Conservation (phyloP, 2,797 vertebrate species). For the Orestias chungarensis region DNA sequence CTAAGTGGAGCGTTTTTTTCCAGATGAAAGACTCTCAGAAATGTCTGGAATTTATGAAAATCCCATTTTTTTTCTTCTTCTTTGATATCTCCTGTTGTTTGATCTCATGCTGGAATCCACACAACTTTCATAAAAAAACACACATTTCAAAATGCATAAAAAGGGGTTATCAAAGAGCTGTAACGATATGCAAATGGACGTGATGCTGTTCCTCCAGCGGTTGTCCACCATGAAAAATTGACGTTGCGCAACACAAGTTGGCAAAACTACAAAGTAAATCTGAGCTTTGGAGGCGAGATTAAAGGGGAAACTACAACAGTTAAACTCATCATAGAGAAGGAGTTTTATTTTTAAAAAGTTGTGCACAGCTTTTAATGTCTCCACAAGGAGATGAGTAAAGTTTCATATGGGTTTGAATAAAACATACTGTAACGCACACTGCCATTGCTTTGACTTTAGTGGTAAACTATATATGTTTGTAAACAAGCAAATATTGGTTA, state of each 20-base stretch:
- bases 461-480: background rate
- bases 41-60: slow-evolving; percentile 30
- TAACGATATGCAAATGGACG: slow-evolving; percentile 16
- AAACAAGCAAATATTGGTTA: background rate
- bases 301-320: slow-evolving; percentile 13
- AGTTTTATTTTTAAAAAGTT: background rate
- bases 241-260: slow-evolving; percentile 6
- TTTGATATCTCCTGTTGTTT: slow-evolving; percentile 13
- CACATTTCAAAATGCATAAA: slow-evolving; percentile 31
- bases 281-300: slow-evolving; percentile 25
- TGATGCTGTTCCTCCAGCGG: background rate
- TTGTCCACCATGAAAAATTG: slow-evolving; percentile 26
- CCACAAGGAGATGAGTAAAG: background rate
- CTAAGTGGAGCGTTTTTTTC: slow-evolving; percentile 14
- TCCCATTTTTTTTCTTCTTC: background rate
- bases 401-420: slow-evolving; percentile 9
- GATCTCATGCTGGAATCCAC: slow-evolving; percentile 20
- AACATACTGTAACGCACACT: background rate
- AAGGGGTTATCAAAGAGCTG: slow-evolving; percentile 33
- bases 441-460: background rate
- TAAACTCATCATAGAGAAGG: slow-evolving; percentile 18
- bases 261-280: slow-evolving; percentile 30
- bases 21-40: slow-evolving; percentile 21
- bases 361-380: slow-evolving; percentile 10
- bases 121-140: slow-evolving; percentile 26